These are phyloP conservation scores for Emydoidea blandingii DNA, from an alignment of 2,797 vertebrate genomes.

Conservation along the genomic window DNA sequence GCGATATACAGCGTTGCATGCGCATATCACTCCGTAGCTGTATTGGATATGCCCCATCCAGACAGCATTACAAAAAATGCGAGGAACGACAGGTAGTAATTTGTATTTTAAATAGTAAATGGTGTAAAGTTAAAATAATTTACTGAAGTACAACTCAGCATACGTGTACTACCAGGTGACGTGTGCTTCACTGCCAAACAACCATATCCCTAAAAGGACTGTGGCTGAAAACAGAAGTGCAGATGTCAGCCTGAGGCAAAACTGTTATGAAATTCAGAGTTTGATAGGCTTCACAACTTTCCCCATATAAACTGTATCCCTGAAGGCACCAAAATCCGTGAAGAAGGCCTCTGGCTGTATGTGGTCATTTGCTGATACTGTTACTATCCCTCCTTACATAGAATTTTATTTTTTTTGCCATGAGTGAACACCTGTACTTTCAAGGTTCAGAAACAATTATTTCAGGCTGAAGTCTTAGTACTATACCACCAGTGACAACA, in stretches of 20 bases:
- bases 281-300: background rate
- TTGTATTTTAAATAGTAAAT: background rate
- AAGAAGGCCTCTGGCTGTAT: background rate
- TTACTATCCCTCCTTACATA: background rate
- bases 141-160: conserved; percentile 28
- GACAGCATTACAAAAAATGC: background rate
- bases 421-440: background rate
- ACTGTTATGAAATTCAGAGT: background rate
- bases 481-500: background rate
- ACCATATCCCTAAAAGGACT: background rate
- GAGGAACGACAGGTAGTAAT: background rate
- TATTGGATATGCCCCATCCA: conserved; percentile 37
- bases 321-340: background rate
- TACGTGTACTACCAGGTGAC: background rate
- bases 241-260: conserved; percentile 17
- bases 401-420: background rate
- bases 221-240: background rate
- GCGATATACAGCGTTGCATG: conserved; percentile 5
- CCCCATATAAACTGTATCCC: background rate
- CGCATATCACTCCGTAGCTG: background rate
- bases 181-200: background rate
- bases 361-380: background rate
- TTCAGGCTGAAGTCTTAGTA: background rate
- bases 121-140: background rate
- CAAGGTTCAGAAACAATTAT: background rate